Percentiles rank a stretch among this genome's conserved stretches.
phyloP scores from a whole-genome alignment of 2,797 vertebrate species.

The Euphonia xanthogaster region DNA sequence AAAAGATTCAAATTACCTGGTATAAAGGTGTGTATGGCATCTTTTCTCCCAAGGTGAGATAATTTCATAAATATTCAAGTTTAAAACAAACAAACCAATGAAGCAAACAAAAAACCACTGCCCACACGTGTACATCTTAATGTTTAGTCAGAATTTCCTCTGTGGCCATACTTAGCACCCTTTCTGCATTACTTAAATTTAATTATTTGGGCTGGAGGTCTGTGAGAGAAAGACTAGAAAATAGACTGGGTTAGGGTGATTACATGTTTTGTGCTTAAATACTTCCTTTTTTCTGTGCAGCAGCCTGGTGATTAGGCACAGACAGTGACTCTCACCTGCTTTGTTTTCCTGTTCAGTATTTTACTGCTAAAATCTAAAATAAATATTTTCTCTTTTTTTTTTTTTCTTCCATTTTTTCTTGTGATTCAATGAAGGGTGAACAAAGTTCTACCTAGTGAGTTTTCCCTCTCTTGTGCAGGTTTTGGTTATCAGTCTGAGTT shows the following conservation, averaged over 20 bases:
- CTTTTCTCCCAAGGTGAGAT: not conserved
- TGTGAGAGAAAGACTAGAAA: not conserved
- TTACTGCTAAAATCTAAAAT: not conserved
- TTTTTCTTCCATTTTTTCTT: not conserved
- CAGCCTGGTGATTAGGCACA: not conserved
- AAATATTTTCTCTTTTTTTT: not conserved
- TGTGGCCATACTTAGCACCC: not conserved
- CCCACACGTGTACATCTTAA: not conserved
- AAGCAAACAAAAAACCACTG: not conserved
- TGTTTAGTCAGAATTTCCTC: not conserved
- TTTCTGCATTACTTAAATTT: not conserved
- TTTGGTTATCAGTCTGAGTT: slow-evolving; percentile 97
- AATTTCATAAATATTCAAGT: not conserved
- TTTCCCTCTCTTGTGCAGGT: slow-evolving; percentile 72
- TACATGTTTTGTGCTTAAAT: not conserved
- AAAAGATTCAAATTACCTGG: not conserved
- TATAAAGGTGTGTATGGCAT: not conserved
- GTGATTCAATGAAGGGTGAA: not conserved
- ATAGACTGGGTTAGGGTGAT: not conserved
- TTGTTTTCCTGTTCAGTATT: not conserved
- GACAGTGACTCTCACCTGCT: not conserved
- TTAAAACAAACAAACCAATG: not conserved
- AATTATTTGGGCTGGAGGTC: not conserved
- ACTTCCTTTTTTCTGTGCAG: not conserved
- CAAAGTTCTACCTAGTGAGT: not conserved